Percentiles rank a stretch among this genome's conserved stretches.
Conservation (phyloP, 2,888 invertebrate genomes). For the Timema cristinae region DNA sequence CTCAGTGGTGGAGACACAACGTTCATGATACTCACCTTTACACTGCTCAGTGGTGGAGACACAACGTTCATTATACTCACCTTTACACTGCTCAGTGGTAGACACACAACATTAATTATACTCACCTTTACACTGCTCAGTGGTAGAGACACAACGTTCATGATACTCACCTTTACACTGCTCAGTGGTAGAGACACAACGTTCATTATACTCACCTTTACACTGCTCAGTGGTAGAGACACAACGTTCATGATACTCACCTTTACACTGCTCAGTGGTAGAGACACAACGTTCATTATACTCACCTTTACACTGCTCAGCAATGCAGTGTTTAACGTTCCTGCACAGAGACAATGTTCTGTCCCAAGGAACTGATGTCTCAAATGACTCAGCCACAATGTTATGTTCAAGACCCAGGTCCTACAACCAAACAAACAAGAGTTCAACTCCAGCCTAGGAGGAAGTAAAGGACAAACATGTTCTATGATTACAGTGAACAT, state of each 20-base stretch:
- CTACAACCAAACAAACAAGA: constrained; percentile 48
- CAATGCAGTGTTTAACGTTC: constrained; percentile 82
- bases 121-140: not conserved
- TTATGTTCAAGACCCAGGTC: constrained; percentile 86
- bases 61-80: not conserved
- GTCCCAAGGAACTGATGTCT: constrained; percentile 98
- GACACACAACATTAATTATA: not conserved
- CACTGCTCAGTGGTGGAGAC: not conserved
- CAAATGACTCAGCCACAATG: constrained; percentile 94
- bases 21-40: not conserved
- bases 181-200: not conserved
- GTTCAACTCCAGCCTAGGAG: no score
- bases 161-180: not conserved
- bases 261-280: no score
- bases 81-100: no score
- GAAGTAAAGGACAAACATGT: not conserved
- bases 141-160: not conserved
- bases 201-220: not conserved
- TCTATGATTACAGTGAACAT: not conserved
- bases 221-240: not conserved
- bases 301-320: constrained; percentile 48
- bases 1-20: not conserved
- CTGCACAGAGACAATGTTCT: constrained; percentile 74
- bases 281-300: no score
- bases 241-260: not conserved